These are phyloP conservation scores for Smithornis capensis DNA, from an alignment of 2,113 vertebrate genomes.

Conservation along the genomic window DNA sequence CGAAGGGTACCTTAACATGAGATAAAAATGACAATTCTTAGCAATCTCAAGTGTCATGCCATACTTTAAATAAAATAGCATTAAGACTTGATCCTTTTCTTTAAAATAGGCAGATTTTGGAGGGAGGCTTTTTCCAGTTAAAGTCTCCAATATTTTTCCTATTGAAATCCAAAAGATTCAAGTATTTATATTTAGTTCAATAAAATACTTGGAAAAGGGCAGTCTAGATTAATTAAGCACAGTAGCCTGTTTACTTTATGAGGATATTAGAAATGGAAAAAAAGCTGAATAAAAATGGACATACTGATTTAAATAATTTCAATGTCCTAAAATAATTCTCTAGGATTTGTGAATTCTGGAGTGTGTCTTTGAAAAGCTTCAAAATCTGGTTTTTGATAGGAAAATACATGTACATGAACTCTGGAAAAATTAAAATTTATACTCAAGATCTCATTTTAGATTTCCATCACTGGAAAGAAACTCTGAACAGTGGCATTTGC, in stretches of 20 bases:
- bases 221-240: not conserved
- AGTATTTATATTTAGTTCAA: not conserved
- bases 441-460: not conserved
- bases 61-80: not conserved
- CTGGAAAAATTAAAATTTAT: not conserved
- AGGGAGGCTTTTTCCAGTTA: not conserved
- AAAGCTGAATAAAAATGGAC: not conserved
- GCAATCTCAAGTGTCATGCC: not conserved
- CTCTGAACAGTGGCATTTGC: not conserved
- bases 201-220: not conserved
- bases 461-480: not conserved
- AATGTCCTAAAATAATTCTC: not conserved
- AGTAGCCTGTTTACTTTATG: not conserved
- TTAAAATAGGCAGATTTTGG: not conserved
- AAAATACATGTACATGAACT: not conserved
- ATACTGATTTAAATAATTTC: not conserved
- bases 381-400: not conserved
- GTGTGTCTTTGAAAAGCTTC: not conserved
- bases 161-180: not conserved
- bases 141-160: not conserved
- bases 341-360: not conserved
- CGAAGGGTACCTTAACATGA: not conserved
- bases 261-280: not conserved
- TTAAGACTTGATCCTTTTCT: not conserved
- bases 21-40: not conserved